Base-by-base conservation (phyloP, 2,113 vertebrate genomes). In the Poeciliopsis occidentalis region DNA sequence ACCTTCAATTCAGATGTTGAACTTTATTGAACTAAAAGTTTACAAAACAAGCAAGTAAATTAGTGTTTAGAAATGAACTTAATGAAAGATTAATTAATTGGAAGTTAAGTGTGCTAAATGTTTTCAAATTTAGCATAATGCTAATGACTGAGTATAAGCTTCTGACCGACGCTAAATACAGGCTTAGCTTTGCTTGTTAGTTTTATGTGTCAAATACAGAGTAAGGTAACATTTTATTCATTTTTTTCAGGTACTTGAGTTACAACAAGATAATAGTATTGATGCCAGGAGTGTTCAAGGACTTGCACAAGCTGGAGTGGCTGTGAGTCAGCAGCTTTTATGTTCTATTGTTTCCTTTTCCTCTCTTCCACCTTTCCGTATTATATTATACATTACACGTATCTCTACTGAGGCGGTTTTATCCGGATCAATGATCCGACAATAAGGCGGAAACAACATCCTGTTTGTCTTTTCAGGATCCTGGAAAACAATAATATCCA, bases 401-500 rank as follows among this genome's bases (percentile, higher is more conserved):
- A 11, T 34, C 11, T 70, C 12, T 19, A 8, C 60, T 12, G 10
- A 27, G 17, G 32, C 0, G 0, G 13, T 70, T 69, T 70, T 11
- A 17, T 67, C 11, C 30, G 17, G 34, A 74, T 63, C 0, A 12
- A 8, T 32, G 27, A 66, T 32, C 31, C 74, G 1, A 8, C 37
- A 74, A 64, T 57, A 0, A 75, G 27, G 29, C 71, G 72, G 63
- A 84, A 63, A 78, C 34, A 69, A 17, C 30, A 44, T 57, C 29
- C 7, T 76, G 8, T 82, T 79, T 82, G 17, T 47, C 34, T 2
- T 72, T 76, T 8, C 69, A 99, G 98, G 85, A 95, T 99, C 86
- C 94, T 99, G 81, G 96, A 99, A 93, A 97, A 98, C 87, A 99
- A 98, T 89, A 95, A 93, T 73, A 95, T 99, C 88, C 96, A 87